Conservation (phyloP, 1,140 invertebrate genomes). For the Brachionus rotundiformis region DNA sequence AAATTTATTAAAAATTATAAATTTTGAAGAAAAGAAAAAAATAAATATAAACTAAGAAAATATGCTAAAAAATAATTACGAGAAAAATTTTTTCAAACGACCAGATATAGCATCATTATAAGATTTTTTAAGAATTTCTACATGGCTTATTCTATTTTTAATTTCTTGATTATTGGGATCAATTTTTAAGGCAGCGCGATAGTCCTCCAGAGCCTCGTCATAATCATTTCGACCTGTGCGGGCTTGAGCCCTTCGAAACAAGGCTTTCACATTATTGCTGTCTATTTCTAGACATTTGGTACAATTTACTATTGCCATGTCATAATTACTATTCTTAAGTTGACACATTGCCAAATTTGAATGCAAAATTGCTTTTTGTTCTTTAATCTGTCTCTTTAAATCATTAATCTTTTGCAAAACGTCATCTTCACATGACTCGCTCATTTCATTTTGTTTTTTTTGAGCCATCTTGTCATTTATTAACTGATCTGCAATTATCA, state of each 20-base stretch:
- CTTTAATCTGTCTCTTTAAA: neutral
- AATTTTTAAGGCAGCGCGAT: constrained; percentile 71
- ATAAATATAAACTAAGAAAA: too few relatives aligned
- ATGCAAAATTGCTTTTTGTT: neutral
- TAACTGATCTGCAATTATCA: constrained; percentile 13
- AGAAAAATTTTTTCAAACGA: constrained; percentile 24
- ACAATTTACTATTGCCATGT: constrained; percentile 70
- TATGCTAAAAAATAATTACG: neutral
- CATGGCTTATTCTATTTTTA: neutral
- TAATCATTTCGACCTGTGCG: constrained; percentile 75
- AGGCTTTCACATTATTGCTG: constrained; percentile 80
- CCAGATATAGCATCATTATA: constrained; percentile 14
- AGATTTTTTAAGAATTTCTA: constrained; percentile 20
- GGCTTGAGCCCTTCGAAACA: constrained; percentile 83
- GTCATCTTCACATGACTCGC: neutral
- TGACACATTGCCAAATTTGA: constrained; percentile 81
- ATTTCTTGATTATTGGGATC: constrained; percentile 76
- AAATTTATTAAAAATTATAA: too few relatives aligned
- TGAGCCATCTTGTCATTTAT: neutral
- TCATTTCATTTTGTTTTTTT: constrained; percentile 7
- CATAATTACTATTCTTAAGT: constrained; percentile 75
- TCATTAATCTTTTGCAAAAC: neutral
- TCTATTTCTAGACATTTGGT: constrained; percentile 76
- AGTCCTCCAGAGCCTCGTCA: constrained; percentile 76
- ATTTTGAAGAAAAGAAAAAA: too few relatives aligned